These are phyloP conservation scores for Forficula auricularia DNA, from an alignment of 1,140 invertebrate genomes.

Conservation along the genomic window DNA sequence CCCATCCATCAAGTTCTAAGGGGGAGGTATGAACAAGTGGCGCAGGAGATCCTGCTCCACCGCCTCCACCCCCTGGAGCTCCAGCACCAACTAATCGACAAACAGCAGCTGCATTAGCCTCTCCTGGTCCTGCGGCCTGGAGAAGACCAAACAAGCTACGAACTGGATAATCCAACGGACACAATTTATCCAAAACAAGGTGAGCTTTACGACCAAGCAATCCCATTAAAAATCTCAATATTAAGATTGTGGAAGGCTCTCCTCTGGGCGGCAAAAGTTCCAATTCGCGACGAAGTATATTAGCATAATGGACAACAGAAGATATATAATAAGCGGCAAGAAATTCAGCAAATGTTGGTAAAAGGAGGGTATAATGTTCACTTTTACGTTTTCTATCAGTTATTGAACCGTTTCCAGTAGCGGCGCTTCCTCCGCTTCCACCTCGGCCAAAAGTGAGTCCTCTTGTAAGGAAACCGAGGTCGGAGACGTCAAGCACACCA, in stretches of 20 bases:
- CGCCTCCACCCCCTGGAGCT: conserved; percentile 16
- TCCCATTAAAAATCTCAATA: conserved; percentile 30
- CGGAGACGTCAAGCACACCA: conserved; percentile 22
- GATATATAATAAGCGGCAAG: conserved; percentile 35
- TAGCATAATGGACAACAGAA: conserved; percentile 31
- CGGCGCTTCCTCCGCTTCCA: not conserved
- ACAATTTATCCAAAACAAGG: conserved; percentile 29
- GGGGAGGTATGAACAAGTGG: conserved; percentile 28
- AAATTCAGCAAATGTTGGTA: conserved; percentile 31
- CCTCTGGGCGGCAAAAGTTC: conserved; percentile 26
- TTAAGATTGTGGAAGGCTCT: conserved; percentile 13
- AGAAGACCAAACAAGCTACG: conserved; percentile 30
- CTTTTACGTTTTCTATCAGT: conserved; percentile 20
- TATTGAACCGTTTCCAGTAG: conserved; percentile 10
- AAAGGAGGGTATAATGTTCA: conserved; percentile 29
- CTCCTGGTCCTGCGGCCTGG: conserved; percentile 29
- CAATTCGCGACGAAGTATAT: conserved; percentile 31
- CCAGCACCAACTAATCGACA: conserved; percentile 26
- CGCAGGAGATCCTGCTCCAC: conserved; percentile 20
- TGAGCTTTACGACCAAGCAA: conserved; percentile 29
- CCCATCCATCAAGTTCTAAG: conserved; percentile 30
- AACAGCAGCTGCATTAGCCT: conserved; percentile 30
- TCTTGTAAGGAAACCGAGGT: conserved; percentile 27
- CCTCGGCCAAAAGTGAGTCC: conserved; percentile 22
- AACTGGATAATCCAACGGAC: conserved; percentile 29